Conservation (phyloP, 2,888 invertebrate species). For the Alsophila aescularia region DNA sequence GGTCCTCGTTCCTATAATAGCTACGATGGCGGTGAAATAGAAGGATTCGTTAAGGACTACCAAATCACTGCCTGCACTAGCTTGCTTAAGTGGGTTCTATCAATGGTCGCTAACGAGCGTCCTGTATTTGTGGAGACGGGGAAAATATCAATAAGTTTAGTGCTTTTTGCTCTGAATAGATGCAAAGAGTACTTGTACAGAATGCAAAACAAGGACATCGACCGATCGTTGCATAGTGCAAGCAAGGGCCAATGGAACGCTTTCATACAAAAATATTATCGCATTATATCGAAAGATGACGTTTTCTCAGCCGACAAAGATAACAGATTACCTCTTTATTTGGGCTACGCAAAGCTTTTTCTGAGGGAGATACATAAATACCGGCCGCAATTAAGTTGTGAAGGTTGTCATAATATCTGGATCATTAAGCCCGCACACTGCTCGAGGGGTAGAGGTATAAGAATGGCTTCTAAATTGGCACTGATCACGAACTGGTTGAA, state of each 20-base stretch:
- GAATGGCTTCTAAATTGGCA: slow-evolving; percentile 89
- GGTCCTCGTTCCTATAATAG: slow-evolving; percentile 90
- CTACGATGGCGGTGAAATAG: slow-evolving; percentile 81
- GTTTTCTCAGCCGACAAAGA: slow-evolving; percentile 71
- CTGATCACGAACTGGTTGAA: slow-evolving; percentile 87
- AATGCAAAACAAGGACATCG: slow-evolving; percentile 87
- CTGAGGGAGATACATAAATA: slow-evolving; percentile 84
- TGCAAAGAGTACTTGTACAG: slow-evolving; percentile 86
- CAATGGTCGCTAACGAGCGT: slow-evolving; percentile 65
- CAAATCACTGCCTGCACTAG: slow-evolving; percentile 91
- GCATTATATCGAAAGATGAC: slow-evolving; percentile 84
- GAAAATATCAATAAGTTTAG: slow-evolving; percentile 79
- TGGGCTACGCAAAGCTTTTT: slow-evolving; percentile 80
- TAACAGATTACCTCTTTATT: slow-evolving; percentile 64
- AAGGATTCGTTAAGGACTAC: slow-evolving; percentile 88
- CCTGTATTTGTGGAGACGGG: slow-evolving; percentile 81
- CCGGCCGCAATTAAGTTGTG: slow-evolving; percentile 87
- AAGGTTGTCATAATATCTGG: slow-evolving; percentile 94
- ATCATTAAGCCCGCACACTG: slow-evolving; percentile 94
- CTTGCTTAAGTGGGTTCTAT: slow-evolving; percentile 86
- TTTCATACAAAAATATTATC: slow-evolving; percentile 87
- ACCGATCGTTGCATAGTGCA: slow-evolving; percentile 65
- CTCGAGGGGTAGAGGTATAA: slow-evolving; percentile 93
- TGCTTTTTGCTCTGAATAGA: slow-evolving; percentile 89
- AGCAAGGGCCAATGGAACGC: slow-evolving; percentile 87